Conservation (phyloP, 1,140 invertebrate genomes). For the Steinernema khuongi region DNA sequence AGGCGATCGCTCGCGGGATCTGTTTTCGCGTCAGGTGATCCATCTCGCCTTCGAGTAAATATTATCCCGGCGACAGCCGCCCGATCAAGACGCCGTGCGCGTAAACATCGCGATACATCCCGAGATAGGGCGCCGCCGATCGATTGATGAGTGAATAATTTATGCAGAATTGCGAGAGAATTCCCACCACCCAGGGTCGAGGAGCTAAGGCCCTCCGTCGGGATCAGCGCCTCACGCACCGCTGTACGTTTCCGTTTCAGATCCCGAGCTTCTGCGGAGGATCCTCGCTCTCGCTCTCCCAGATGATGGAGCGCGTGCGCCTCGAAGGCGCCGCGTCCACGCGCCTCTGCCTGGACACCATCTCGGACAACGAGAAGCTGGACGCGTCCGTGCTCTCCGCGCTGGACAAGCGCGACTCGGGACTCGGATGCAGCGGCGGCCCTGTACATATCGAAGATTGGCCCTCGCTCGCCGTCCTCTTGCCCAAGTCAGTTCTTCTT, state of each 20-base stretch:
- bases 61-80: slow-evolving; percentile 10
- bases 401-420: slow-evolving; percentile 47
- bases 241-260: slow-evolving; percentile 23
- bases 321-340: neutral
- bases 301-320: slow-evolving; percentile 33
- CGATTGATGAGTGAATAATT: slow-evolving; percentile 13
- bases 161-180: slow-evolving; percentile 3
- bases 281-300: slow-evolving; percentile 30
- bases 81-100: neutral
- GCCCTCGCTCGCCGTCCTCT: slow-evolving; percentile 51
- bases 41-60: slow-evolving; percentile 6
- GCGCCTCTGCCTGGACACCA: slow-evolving; percentile 9
- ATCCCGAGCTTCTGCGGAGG: slow-evolving; percentile 37
- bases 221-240: neutral
- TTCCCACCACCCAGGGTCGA: neutral
- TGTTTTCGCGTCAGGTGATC: slow-evolving; percentile 25
- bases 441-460: slow-evolving; percentile 57
- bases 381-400: neutral
- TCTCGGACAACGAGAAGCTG: slow-evolving; percentile 17
- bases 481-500: slow-evolving; percentile 48
- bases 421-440: slow-evolving; percentile 48
- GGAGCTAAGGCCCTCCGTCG: neutral
- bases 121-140: neutral
- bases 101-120: slow-evolving; percentile 13
- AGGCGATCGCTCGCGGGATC: slow-evolving; percentile 20